Percentiles rank a stretch among this genome's conserved stretches.
phyloP scores from a whole-genome alignment of 2,888 invertebrate species.

The Hypolimnas misippus region DNA sequence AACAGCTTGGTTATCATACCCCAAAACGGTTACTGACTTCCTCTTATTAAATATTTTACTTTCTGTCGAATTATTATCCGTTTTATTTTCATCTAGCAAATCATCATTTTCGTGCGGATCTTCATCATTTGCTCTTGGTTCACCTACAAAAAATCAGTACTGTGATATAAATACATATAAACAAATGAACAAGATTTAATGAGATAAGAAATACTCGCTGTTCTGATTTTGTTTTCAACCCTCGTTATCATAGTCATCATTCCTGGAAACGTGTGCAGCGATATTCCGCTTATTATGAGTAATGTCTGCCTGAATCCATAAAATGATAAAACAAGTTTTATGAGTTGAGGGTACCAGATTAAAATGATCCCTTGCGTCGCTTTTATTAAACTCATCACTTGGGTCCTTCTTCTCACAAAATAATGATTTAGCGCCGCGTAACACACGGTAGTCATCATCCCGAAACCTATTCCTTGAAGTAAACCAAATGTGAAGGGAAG shows the following conservation, averaged over 20 bases:
- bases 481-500: constrained; percentile 83
- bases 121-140: constrained; percentile 47
- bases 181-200: constrained; percentile 3
- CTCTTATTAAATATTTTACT: constrained; percentile 19
- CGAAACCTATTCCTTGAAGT: constrained; percentile 85
- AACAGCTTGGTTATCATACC: constrained; percentile 17
- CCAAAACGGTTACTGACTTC: constrained; percentile 25
- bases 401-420: constrained; percentile 84
- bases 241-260: constrained; percentile 82
- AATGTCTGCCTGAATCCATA: constrained; percentile 87
- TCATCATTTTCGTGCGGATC: constrained; percentile 53
- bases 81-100: constrained; percentile 49
- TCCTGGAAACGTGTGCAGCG: constrained; percentile 84
- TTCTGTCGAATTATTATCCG: constrained; percentile 21
- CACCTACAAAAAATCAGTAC: constrained; percentile 50
- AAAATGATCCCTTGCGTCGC: constrained; percentile 82
- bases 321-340: constrained; percentile 73
- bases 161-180: constrained; percentile 2
- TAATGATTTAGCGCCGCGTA: constrained; percentile 86
- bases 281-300: constrained; percentile 83
- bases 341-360: constrained; percentile 84
- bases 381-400: constrained; percentile 86
- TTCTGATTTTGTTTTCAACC: constrained; percentile 49
- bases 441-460: constrained; percentile 85
- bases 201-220: constrained; percentile 69